Percentiles rank a stretch among this genome's conserved stretches.
Conservation (phyloP, 2,113 vertebrate genomes). For the Suncus etruscus region DNA sequence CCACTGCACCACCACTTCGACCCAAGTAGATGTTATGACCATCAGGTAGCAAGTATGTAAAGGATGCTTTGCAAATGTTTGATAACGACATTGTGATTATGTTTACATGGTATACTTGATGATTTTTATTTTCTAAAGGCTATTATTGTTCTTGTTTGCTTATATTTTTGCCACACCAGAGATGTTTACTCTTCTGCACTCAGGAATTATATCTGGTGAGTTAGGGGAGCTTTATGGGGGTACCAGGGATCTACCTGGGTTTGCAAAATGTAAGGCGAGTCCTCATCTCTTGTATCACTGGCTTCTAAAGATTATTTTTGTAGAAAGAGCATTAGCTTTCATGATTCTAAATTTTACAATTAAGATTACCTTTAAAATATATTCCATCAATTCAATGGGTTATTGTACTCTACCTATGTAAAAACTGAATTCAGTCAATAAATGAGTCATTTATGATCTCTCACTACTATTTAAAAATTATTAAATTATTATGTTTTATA, state of each 20-base stretch:
- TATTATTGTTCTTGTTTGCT: not conserved
- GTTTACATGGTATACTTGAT: not conserved
- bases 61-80: not conserved
- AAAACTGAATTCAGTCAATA: not conserved
- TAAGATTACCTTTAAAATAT: slow-evolving; percentile 9
- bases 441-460: not conserved
- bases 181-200: too few relatives aligned
- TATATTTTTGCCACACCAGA: too few relatives aligned
- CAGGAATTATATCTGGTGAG: too few relatives aligned
- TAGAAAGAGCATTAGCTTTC: not conserved
- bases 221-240: too few relatives aligned
- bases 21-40: not conserved
- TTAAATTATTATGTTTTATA: too few relatives aligned
- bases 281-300: too few relatives aligned
- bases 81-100: not conserved
- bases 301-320: not conserved
- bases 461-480: not conserved
- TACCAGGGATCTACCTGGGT: too few relatives aligned
- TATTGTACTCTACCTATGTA: not conserved
- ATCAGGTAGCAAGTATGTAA: not conserved
- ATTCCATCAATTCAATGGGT: not conserved
- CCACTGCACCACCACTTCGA: too few relatives aligned
- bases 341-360: slow-evolving; percentile 20
- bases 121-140: not conserved
- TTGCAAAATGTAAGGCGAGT: too few relatives aligned